These are phyloP conservation scores for Cotesia glomerata DNA, from an alignment of 1,140 invertebrate species.

Conservation along the genomic window DNA sequence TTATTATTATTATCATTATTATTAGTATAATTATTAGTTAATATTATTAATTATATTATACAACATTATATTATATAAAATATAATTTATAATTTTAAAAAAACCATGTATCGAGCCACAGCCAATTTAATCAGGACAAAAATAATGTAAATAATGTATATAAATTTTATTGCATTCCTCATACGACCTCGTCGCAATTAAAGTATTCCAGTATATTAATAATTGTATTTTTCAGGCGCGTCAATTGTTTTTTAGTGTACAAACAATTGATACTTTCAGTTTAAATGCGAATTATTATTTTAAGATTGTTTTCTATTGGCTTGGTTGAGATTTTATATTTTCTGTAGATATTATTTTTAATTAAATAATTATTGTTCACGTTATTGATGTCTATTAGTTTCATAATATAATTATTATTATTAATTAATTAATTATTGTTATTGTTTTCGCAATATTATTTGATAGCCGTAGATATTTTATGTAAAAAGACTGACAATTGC, in stretches of 20 bases:
- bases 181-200: conserved; percentile 38
- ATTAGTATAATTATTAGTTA: too few species aligned
- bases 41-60: too few species aligned
- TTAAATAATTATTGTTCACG: background rate
- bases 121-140: conserved; percentile 6
- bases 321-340: conserved; percentile 26
- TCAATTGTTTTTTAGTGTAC: background rate
- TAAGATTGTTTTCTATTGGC: conserved; percentile 1
- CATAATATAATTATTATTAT: too few species aligned
- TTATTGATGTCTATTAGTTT: background rate
- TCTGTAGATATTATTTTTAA: conserved; percentile 39
- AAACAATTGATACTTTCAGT: background rate
- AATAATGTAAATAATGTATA: conserved; percentile 56
- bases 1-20: background rate
- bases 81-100: too few species aligned
- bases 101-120: background rate
- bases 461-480: conserved; percentile 43
- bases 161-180: conserved; percentile 56
- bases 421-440: conserved; percentile 45
- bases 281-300: background rate
- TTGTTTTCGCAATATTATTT: conserved; percentile 38
- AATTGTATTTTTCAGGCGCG: background rate
- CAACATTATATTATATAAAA: too few species aligned
- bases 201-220: background rate
- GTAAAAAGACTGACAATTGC: conserved; percentile 61